Evolutionary conservation across 1,140 invertebrate species (phyloP), one percentile per base, ranked within the genome.

Genomic region (Drosophila insularis): DNA sequence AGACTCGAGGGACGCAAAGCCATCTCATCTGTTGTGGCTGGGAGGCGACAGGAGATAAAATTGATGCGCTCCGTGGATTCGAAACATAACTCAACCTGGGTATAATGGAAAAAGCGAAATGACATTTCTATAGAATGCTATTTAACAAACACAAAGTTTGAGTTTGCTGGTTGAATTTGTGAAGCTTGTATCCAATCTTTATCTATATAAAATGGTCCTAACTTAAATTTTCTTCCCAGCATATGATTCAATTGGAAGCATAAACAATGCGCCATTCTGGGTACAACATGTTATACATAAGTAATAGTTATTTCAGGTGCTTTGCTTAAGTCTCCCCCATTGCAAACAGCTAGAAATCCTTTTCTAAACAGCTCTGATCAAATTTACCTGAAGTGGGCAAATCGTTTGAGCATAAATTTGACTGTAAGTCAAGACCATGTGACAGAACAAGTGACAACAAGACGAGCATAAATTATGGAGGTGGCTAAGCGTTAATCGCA

Each of bases 401-500:
- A 35, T 10, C 10, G 31, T 10, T 11, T 27, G 17, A 14, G 59
- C 68, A 78, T 74, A 66, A 71, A 74, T 78, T 78, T 62, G 46
- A 14, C 61, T 74, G 64, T 39, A 56, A 2, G 11, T 27, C 60
- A 53, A 67, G 74, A 85, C 74, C 74, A 67, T 74, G 73, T 87
- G 78, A 86, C 71, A 79, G 35, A 63, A 78, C 64, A 76, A 87
- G 72, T 80, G 81, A 86, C 81, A 85, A 59, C 55, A 65, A 23
- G 40, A 68, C 32, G 46, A 63, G 78, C 69, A 78, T 87, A 87
- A 87, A 87, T 82, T 77, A 87, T 87, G 72, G 72, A 21, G 58
- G 32, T 62, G 68, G 50, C 64, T 74, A 80, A 59, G 84, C 79
- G 84, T 87, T 89, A 89, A 89, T 80, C 80, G 80, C 80, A 89